phyloP scores from a whole-genome alignment of 1,140 invertebrate species.

The Cyclina sinensis region DNA sequence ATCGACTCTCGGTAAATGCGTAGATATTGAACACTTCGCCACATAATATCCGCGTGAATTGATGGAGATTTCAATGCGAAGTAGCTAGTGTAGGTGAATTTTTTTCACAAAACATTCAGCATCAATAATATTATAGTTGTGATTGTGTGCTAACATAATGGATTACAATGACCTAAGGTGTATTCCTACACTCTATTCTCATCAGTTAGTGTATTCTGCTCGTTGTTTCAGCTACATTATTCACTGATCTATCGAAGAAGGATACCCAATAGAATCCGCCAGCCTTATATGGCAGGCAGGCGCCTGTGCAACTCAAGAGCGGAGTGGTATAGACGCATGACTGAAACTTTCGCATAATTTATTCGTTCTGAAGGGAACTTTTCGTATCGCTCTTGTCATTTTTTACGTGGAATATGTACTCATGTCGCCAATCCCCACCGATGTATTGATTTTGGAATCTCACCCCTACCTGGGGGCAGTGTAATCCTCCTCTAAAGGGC shows the following conservation, averaged over 20 bases:
- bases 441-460: constrained; percentile 30
- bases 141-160: constrained; percentile 13
- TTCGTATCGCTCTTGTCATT: constrained; percentile 58
- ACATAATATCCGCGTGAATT: constrained; percentile 30
- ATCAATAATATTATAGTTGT: background rate
- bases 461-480: constrained; percentile 39
- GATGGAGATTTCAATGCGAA: constrained; percentile 12
- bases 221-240: constrained; percentile 2
- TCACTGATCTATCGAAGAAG: constrained; percentile 4
- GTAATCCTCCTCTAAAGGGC: constrained; percentile 16
- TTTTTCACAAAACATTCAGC: background rate
- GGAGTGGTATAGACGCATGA: constrained; percentile 23
- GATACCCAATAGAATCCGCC: constrained; percentile 44
- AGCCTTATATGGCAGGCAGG: constrained; percentile 62
- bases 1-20: constrained; percentile 48
- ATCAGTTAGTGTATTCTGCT: background rate
- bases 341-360: constrained; percentile 67
- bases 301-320: constrained; percentile 32
- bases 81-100: background rate
- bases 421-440: constrained; percentile 8
- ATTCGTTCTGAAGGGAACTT: constrained; percentile 67
- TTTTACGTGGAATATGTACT: constrained; percentile 59
- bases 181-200: constrained; percentile 12
- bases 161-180: constrained; percentile 4
- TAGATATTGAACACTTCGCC: constrained; percentile 33